These are phyloP conservation scores for Saguinus imperator DNA, from an alignment of 2,113 vertebrate species.

Conservation along the genomic window DNA sequence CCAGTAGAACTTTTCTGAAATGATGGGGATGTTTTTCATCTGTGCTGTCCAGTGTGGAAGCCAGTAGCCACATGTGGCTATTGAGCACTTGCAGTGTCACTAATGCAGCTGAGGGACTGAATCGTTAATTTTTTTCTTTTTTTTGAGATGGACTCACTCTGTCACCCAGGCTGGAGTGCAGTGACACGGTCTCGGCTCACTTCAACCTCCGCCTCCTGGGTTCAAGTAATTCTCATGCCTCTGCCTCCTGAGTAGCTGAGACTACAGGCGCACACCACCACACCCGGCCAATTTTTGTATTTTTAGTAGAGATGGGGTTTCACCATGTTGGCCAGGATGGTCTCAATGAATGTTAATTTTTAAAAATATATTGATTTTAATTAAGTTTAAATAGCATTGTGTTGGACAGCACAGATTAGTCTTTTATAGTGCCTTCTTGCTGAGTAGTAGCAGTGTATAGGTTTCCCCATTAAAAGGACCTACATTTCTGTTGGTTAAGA, in stretches of 20 bases:
- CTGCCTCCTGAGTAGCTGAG: too few relatives aligned
- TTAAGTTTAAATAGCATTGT: not conserved
- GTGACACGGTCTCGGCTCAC: too few relatives aligned
- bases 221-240: too few relatives aligned
- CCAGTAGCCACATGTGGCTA: not conserved
- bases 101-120: not conserved
- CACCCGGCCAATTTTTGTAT: too few relatives aligned
- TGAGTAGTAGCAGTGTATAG: not conserved
- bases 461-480: not conserved
- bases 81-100: not conserved
- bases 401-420: not conserved
- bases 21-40: not conserved
- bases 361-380: not conserved
- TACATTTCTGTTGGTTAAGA: constrained; percentile 29
- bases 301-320: too few relatives aligned
- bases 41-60: not conserved
- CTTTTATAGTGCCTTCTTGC: not conserved
- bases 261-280: too few relatives aligned
- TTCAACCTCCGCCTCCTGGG: too few relatives aligned
- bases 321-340: too few relatives aligned
- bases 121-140: not conserved
- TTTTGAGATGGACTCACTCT: too few relatives aligned
- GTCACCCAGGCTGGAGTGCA: too few relatives aligned
- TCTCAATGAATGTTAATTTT: not conserved
- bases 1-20: not conserved